A percentile compares a stretch with the other conserved stretches of the same genome.
These are phyloP conservation scores for Drosophila azteca DNA, from an alignment of 1,140 invertebrate genomes.

Conservation along the genomic window DNA sequence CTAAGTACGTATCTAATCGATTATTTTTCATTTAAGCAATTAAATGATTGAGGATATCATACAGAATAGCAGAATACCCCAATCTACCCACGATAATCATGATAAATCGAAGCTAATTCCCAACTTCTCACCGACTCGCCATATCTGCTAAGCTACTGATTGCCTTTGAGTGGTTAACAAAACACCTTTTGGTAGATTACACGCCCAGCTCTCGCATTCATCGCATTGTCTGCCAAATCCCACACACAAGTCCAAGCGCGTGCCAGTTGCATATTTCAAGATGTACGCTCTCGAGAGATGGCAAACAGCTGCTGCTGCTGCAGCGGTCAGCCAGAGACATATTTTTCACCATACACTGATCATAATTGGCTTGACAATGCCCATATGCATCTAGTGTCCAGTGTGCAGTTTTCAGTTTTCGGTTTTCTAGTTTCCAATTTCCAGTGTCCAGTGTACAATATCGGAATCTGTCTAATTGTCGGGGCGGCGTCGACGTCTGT, in stretches of 20 bases:
- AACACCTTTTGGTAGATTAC: conserved; percentile 46
- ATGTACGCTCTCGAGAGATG: background rate
- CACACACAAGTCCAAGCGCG: conserved; percentile 59
- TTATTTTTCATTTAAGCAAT: background rate
- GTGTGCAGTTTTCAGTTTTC: conserved; percentile 10
- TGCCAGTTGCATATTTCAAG: conserved; percentile 52
- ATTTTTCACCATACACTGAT: conserved; percentile 44
- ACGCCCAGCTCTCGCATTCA: conserved; percentile 3
- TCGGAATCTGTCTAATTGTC: conserved; percentile 66
- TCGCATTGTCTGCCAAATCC: conserved; percentile 26
- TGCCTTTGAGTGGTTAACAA: conserved; percentile 48
- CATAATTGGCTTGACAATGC: conserved; percentile 73
- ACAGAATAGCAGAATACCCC: background rate
- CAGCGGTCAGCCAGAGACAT: conserved; percentile 38
- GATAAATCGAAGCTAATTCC: background rate
- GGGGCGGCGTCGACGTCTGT: conserved; percentile 25
- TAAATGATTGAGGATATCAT: background rate
- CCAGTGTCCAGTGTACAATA: conserved; percentile 28
- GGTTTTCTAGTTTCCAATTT: background rate
- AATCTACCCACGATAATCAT: background rate
- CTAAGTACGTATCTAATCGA: no score
- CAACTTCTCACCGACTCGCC: background rate
- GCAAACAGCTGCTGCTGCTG: conserved; percentile 57
- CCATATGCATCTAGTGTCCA: conserved; percentile 13
- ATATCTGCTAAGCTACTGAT: conserved; percentile 49